Evolutionary conservation across 1,140 invertebrate species (phyloP).

Genomic region (Heliothis subflexa): DNA sequence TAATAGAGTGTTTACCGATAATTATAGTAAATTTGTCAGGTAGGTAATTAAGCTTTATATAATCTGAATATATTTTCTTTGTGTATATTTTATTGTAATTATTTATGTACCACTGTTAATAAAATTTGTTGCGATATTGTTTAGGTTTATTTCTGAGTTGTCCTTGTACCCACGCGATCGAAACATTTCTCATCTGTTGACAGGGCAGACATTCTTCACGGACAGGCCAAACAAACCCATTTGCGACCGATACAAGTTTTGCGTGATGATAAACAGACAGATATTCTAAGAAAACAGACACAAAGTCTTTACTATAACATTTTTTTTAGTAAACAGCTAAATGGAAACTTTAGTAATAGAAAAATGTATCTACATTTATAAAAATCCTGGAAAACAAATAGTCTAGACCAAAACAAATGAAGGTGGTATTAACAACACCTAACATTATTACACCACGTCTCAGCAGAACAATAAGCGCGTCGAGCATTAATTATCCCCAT

Average conservation of each 20-base stretch:
- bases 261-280: background rate
- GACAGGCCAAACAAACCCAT: background rate
- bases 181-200: background rate
- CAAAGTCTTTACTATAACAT: too few species aligned
- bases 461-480: background rate
- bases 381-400: too few species aligned
- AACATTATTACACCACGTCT: background rate
- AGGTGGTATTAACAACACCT: too few species aligned
- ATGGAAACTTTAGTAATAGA: too few species aligned
- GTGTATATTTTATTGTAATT: conserved; percentile 75
- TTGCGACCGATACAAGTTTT: background rate
- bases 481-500: too few species aligned
- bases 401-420: too few species aligned
- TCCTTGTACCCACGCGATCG: conserved; percentile 11
- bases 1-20: conserved; percentile 52
- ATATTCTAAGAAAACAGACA: too few species aligned
- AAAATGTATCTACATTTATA: too few species aligned
- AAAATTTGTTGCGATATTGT: conserved; percentile 69
- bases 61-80: conserved; percentile 66
- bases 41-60: conserved; percentile 64
- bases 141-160: conserved; percentile 38
- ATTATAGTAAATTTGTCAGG: conserved; percentile 63
- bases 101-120: conserved; percentile 78
- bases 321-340: too few species aligned
- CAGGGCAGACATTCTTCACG: background rate